Evolutionary conservation across 2,113 vertebrate genomes (phyloP).

Genomic region (Psophia crepitans): DNA sequence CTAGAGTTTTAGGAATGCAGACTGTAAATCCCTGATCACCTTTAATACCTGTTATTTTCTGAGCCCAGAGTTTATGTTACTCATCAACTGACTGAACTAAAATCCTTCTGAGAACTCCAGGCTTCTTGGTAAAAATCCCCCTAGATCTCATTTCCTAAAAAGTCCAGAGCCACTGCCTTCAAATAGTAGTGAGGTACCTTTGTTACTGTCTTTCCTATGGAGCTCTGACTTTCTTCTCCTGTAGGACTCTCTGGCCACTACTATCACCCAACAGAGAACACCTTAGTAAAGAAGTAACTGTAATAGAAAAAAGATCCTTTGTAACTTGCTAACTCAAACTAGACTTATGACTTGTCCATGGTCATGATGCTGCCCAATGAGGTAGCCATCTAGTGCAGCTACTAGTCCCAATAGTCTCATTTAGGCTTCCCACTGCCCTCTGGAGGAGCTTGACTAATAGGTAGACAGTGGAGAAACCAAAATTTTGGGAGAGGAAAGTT

Average conservation of each 20-base stretch:
- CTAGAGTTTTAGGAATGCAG: constrained; percentile 44
- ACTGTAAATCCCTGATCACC: constrained; percentile 23
- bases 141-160: background rate
- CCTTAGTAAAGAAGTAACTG: background rate
- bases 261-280: background rate
- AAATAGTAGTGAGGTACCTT: background rate
- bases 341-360: background rate
- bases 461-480: background rate
- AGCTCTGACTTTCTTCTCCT: background rate
- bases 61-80: background rate
- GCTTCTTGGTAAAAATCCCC: background rate
- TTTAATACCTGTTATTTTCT: constrained; percentile 16
- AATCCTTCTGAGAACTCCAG: background rate
- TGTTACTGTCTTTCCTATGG: background rate
- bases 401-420: background rate
- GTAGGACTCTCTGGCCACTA: background rate
- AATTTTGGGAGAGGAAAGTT: background rate
- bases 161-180: background rate
- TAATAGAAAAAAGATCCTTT: background rate
- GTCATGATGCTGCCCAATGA: background rate
- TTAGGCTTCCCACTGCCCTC: background rate
- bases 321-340: background rate
- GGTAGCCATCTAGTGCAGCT: background rate
- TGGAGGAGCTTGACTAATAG: background rate
- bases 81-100: background rate